phyloP scores from a whole-genome alignment of 1,140 invertebrate genomes.

The Subanguina moxae region DNA sequence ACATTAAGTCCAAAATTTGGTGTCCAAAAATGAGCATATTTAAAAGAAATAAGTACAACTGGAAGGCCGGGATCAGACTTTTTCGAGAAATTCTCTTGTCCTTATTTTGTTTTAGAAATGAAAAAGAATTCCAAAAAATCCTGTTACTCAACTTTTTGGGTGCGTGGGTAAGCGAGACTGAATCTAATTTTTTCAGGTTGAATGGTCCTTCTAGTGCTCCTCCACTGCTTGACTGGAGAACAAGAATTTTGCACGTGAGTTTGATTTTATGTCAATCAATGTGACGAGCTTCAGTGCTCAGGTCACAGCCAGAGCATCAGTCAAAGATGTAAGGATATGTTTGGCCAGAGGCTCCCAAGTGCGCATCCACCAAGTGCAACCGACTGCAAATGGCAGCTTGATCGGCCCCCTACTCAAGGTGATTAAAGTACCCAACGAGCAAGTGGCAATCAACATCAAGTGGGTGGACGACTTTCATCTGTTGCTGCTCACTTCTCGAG shows the following conservation, averaged over 20 bases:
- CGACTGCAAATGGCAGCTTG: constrained; percentile 7
- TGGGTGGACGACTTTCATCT: constrained; percentile 15
- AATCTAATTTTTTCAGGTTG: neutral
- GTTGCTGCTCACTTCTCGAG: constrained; percentile 16
- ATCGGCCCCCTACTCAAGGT: constrained; percentile 18
- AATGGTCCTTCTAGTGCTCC: constrained; percentile 64
- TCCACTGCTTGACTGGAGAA: constrained; percentile 68
- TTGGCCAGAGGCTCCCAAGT: constrained; percentile 12
- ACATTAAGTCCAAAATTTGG: no score
- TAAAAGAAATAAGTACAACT: no score
- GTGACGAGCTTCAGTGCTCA: neutral
- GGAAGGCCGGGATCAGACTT: no score
- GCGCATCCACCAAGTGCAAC: constrained; percentile 24
- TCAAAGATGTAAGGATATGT: neutral
- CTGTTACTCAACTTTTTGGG: no score
- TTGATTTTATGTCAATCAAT: neutral
- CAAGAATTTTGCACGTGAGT: neutral
- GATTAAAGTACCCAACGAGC: neutral
- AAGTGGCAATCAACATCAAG: constrained; percentile 25
- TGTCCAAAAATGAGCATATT: no score
- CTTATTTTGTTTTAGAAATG: no score
- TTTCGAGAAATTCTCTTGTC: no score
- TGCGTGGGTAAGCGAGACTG: no score
- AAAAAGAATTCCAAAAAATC: no score
- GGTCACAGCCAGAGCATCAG: neutral